phyloP scores from a whole-genome alignment of 2,888 invertebrate species.

The Gisinianus flammeolus region DNA sequence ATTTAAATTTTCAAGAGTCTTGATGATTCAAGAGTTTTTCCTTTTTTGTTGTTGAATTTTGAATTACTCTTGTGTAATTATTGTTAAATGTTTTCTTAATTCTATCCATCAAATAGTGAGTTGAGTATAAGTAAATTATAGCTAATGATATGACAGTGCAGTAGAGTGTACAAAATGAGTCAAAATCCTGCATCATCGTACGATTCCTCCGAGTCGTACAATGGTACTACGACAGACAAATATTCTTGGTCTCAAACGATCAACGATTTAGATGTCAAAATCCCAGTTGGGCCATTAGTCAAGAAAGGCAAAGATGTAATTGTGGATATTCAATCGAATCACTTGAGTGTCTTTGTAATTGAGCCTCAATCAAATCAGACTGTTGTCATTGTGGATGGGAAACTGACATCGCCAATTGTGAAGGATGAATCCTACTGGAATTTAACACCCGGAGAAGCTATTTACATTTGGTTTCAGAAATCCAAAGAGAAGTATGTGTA shows the following conservation, averaged over 20 bases:
- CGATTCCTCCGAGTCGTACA: conserved; percentile 68
- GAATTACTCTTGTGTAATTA: too few species aligned
- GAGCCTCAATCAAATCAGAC: conserved; percentile 60
- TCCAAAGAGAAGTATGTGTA: conserved; percentile 47
- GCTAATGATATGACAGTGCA: too few species aligned
- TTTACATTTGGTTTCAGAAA: conserved; percentile 65
- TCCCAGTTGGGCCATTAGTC: conserved; percentile 63
- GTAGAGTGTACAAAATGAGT: too few species aligned
- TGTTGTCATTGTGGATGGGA: conserved; percentile 68
- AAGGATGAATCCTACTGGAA: conserved; percentile 79
- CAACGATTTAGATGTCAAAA: conserved; percentile 69
- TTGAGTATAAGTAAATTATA: too few species aligned
- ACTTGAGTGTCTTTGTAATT: conserved; percentile 60
- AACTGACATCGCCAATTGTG: conserved; percentile 72
- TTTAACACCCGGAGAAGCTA: conserved; percentile 69
- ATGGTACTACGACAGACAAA: conserved; percentile 77
- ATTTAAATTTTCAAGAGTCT: too few species aligned
- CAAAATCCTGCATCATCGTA: not conserved
- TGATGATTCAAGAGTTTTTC: too few species aligned
- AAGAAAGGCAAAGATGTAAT: conserved; percentile 72
- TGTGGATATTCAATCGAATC: conserved; percentile 68
- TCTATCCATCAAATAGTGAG: too few species aligned
- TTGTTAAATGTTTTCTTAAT: too few species aligned
- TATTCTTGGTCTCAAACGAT: conserved; percentile 86
- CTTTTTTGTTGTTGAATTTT: too few species aligned